Percentiles rank a stretch among this genome's conserved stretches.
These are phyloP conservation scores for Lerema accius DNA, from an alignment of 1,140 invertebrate genomes.

Conservation along the genomic window DNA sequence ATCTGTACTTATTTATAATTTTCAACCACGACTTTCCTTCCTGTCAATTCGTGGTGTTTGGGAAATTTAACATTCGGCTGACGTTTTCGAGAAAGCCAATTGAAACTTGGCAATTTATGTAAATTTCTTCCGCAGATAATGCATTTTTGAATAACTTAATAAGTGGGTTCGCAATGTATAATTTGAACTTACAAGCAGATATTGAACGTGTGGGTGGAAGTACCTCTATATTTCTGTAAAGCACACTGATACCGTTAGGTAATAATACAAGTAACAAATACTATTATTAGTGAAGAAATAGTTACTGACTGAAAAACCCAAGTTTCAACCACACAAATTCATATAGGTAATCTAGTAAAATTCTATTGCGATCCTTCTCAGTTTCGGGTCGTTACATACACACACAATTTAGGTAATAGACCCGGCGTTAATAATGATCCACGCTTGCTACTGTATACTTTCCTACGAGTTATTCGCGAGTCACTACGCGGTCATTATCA, in stretches of 20 bases:
- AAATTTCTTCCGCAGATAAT: constrained; percentile 13
- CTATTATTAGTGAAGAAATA: too few relatives aligned
- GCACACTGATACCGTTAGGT: neutral
- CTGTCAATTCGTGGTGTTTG: constrained; percentile 7
- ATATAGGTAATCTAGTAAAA: too few relatives aligned
- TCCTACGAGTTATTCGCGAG: constrained; percentile 47
- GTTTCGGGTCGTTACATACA: constrained; percentile 24
- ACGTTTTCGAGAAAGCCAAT: constrained; percentile 15
- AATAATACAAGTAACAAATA: neutral
- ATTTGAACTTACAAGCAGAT: neutral
- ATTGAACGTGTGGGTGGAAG: neutral
- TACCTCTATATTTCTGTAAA: neutral
- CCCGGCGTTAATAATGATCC: constrained; percentile 47
- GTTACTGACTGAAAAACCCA: too few relatives aligned
- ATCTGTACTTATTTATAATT: neutral
- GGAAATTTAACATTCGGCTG: constrained; percentile 4
- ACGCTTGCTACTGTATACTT: constrained; percentile 32
- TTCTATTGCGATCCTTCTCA: too few relatives aligned
- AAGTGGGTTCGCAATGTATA: constrained; percentile 4
- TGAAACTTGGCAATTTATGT: constrained; percentile 13
- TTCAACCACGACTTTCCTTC: constrained; percentile 2
- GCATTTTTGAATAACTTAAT: constrained; percentile 20
- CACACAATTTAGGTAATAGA: constrained; percentile 55
- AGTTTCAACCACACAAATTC: too few relatives aligned
- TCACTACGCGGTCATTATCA: constrained; percentile 59